phyloP scores from a whole-genome alignment of 2,113 vertebrate genomes.

The Hippocampus zosterae region DNA sequence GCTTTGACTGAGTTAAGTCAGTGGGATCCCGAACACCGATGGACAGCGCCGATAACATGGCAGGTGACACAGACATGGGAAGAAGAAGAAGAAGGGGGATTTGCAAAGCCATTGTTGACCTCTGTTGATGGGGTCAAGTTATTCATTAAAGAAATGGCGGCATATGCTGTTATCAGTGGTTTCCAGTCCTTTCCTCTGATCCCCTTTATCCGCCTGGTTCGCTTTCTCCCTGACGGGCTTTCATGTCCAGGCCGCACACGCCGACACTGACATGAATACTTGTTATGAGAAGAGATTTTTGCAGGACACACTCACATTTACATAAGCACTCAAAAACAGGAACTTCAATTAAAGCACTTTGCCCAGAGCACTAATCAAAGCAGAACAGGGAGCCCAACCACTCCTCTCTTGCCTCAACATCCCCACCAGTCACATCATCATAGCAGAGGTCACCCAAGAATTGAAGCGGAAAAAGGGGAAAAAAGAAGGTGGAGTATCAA shows the following conservation, averaged over 20 bases:
- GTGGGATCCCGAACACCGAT: conserved; percentile 59
- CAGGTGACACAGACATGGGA: conserved; percentile 34
- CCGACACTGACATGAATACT: conserved; percentile 32
- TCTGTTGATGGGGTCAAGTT: conserved; percentile 67
- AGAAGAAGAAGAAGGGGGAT: conserved; percentile 49
- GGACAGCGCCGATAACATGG: conserved; percentile 59
- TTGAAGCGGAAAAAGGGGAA: conserved; percentile 9
- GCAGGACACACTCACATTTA: conserved; percentile 38
- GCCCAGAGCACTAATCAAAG: conserved; percentile 53
- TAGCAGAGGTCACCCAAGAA: conserved; percentile 17
- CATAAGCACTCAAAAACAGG: conserved; percentile 28
- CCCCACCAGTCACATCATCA: conserved; percentile 25
- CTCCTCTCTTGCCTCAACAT: conserved; percentile 35
- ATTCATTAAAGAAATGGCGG: conserved; percentile 68
- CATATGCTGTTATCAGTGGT: conserved; percentile 64
- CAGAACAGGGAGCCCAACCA: conserved; percentile 50
- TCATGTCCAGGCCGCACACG: conserved; percentile 52
- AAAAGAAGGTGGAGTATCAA: conserved; percentile 1
- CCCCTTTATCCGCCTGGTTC: conserved; percentile 56
- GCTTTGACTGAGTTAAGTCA: conserved; percentile 54
- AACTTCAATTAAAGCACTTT: conserved; percentile 39
- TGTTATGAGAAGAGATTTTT: conserved; percentile 17
- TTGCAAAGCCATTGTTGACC: conserved; percentile 62
- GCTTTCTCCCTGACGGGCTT: conserved; percentile 53
- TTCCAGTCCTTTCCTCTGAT: conserved; percentile 63